A percentile compares a stretch with the other conserved stretches of the same genome.
Evolutionary conservation across 2,888 invertebrate genomes (phyloP).

Genomic region (Synergus japonicus): DNA sequence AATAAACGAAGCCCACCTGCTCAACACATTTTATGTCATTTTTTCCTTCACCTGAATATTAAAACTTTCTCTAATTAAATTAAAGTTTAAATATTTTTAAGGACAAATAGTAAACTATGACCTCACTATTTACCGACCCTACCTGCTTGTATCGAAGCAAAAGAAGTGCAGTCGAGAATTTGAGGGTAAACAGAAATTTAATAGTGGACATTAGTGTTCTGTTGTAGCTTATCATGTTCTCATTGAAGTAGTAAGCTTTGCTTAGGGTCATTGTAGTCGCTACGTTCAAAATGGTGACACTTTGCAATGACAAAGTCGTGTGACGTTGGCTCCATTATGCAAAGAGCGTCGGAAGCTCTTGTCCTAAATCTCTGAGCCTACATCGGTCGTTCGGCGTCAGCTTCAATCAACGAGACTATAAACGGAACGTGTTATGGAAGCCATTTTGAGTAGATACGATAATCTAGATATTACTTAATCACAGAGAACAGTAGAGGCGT

Average conservation of each 20-base stretch:
- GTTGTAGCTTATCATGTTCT: neutral
- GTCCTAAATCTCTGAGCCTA: slow-evolving; percentile 62
- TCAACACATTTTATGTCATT: neutral
- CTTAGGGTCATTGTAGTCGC: neutral
- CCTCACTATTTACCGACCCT: no score
- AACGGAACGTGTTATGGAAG: slow-evolving; percentile 59
- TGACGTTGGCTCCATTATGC: slow-evolving; percentile 48
- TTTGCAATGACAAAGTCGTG: slow-evolving; percentile 28
- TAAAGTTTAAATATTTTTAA: neutral
- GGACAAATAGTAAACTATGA: no score
- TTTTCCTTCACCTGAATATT: neutral
- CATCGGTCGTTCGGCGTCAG: slow-evolving; percentile 52
- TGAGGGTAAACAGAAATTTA: no score
- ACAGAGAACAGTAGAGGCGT: slow-evolving; percentile 4
- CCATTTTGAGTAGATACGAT: slow-evolving; percentile 58
- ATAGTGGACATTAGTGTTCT: neutral
- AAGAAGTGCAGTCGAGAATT: no score
- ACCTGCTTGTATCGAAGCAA: no score
- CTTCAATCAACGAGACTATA: slow-evolving; percentile 60
- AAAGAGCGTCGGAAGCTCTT: slow-evolving; percentile 47
- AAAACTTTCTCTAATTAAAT: neutral
- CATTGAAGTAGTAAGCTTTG: neutral
- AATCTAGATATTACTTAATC: slow-evolving; percentile 43
- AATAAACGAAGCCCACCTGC: neutral
- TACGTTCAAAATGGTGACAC: neutral